phyloP scores from a whole-genome alignment of 2,888 invertebrate genomes.

The Pogonocherus hispidulus region DNA sequence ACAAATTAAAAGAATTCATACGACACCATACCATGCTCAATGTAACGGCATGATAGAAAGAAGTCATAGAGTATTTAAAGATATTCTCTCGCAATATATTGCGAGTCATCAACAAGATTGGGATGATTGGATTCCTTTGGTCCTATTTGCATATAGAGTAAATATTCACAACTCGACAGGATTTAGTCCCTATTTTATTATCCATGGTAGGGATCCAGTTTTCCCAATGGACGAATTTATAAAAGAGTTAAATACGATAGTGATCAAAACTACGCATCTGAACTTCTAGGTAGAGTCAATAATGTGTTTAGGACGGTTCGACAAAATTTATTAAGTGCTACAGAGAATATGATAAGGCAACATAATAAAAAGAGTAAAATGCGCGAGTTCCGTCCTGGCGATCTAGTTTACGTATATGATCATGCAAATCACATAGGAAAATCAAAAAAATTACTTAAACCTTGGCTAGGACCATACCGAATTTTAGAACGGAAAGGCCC shows the following conservation, averaged over 20 bases:
- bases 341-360: too few species aligned
- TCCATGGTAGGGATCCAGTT: not conserved
- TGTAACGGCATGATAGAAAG: not conserved
- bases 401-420: not conserved
- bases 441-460: too few species aligned
- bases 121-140: slow-evolving; percentile 1
- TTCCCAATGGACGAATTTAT: not conserved
- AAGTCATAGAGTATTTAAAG: slow-evolving; percentile 3
- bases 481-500: too few species aligned
- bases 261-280: not conserved
- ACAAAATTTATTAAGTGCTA: too few species aligned
- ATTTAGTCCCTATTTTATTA: not conserved
- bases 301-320: not conserved
- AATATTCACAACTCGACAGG: not conserved
- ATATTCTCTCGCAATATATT: not conserved
- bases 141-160: not conserved
- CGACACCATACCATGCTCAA: not conserved
- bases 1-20: not conserved
- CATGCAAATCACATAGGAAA: not conserved
- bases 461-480: too few species aligned
- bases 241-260: not conserved
- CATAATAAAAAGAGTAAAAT: not conserved
- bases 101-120: slow-evolving; percentile 3
- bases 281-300: not conserved
- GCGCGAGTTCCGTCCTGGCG: not conserved